Base-by-base conservation (phyloP, 2,113 vertebrate species). In the Mirounga angustirostris region DNA sequence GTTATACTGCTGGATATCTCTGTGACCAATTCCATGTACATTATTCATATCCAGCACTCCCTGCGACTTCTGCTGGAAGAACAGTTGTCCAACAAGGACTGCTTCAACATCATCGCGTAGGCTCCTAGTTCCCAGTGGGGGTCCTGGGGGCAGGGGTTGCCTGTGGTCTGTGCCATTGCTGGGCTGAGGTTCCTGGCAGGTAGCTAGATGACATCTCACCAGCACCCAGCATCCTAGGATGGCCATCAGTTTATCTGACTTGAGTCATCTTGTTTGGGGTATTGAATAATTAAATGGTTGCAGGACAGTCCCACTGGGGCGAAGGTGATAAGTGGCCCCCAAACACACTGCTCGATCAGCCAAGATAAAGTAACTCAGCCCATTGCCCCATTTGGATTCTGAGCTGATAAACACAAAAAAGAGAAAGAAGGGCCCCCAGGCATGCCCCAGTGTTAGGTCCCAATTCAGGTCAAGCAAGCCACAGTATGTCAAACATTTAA, bases 21-120 rank as follows among this genome's bases (percentile, higher is more conserved):
- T 3, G 80, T 79, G 80, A 95, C 98, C 96, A 99, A 98, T 97
- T 98, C 98, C 7, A 33, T 8, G 78, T 98, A 98, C 98, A 98
- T 99, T 97, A 98, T 98, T 96, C 99, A 99, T 86, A 99, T 99
- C 94, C 99, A 99, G n/a, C 99, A 99, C 83, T 98, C 94, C 50
- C 94, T 99, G 91, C 92, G 98, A 7, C 98, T 99, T 33, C 88
- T 99, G 84, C 98, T 99, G 33, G 99, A 99, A 91, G 99, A 99
- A 54, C 99, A 99, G 46, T 94, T 99, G 94, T 95, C 98, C 83
- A 90, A 98, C 94, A 99, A 99, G 94, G 99, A 99, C 54, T 94
- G 24, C 97, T 99, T 99, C 99, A 99, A 99, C 91, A 98, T 99
- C 85, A 98, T 99, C 26, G 98, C 98, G 99, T 99, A 95, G 89